Base-by-base conservation (phyloP, 2,113 vertebrate species). In the Scolopax mira region DNA sequence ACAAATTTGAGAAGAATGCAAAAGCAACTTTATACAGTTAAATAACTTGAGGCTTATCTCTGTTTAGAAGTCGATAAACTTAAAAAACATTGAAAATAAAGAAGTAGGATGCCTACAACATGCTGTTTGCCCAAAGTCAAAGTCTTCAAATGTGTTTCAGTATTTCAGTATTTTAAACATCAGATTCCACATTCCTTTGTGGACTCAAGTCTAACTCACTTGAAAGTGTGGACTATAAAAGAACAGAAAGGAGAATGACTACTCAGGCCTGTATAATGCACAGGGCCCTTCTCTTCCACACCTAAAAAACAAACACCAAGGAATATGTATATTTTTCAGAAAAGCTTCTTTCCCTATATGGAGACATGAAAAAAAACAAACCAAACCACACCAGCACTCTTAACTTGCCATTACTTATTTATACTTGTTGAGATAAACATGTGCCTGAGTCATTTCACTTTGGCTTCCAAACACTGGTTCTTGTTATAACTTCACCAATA, bases 361-460 rank as follows among this genome's bases (percentile, higher is more conserved):
- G 58, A 90, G 41, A 88, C 33, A 18, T 54, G 9, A 30, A 57
- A 87, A 54, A 15, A 37, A 27, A 67, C 60, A 65, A 28, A 67
- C 4, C 21, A 9, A 46, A 65, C 3, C 31, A 6, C 49, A 72
- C 49, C 54, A 65, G 75, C 37, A 82, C 52, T 49, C 85, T 88
- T 90, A 93, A 88, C 51, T 82, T 83, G 30, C 64, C 71, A 92
- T 62, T n/a, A 52, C 64, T 87, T 90, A 90, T 84, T 90, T 90
- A 90, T 61, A 65, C 77, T 92, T 64, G 39, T 55, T 86, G 80
- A 93, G 89, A 92, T 79, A 92, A 95, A 92, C 35, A 67, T 25
- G 81, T 8, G 35, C 73, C 65, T 37, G 41, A 93, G 58, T 81
- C 57, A 77, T 67, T 86, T 79, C 61, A 86, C 51, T 90, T 89